A percentile compares a stretch with the other conserved stretches of the same genome.
These are phyloP conservation scores for Dromiciops gliroides DNA, from an alignment of 2,113 vertebrate genomes.

Conservation along the genomic window DNA sequence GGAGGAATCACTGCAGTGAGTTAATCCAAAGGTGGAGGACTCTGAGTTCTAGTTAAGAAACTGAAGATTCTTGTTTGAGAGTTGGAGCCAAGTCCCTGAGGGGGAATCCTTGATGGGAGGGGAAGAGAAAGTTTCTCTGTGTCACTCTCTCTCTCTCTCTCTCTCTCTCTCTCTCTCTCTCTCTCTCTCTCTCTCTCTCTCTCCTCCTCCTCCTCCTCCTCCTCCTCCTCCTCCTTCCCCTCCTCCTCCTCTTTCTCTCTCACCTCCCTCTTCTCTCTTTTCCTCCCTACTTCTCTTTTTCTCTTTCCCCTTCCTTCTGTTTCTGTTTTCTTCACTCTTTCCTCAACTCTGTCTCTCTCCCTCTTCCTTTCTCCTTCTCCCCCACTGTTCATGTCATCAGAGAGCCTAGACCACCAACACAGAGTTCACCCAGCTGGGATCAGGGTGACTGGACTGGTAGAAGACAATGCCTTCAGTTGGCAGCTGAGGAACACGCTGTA, in stretches of 20 bases:
- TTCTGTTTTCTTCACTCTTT: not conserved
- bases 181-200: too few relatives aligned
- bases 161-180: too few relatives aligned
- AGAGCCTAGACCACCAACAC: not conserved
- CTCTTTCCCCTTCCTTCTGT: not conserved
- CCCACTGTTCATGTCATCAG: not conserved
- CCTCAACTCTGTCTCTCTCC: not conserved
- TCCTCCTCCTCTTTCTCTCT: not conserved
- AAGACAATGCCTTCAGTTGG: not conserved
- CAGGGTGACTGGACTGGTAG: not conserved
- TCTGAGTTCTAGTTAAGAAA: not conserved
- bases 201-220: not conserved
- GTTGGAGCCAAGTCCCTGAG: not conserved
- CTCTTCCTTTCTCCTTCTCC: not conserved
- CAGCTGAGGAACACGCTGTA: not conserved
- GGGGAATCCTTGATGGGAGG: not conserved
- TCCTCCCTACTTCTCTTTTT: not conserved
- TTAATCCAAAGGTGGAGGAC: not conserved
- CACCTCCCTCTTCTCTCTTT: too few relatives aligned
- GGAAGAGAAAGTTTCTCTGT: not conserved
- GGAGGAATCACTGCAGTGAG: not conserved
- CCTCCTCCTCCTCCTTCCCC: not conserved
- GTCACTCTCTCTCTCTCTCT: too few relatives aligned
- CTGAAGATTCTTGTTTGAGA: not conserved
- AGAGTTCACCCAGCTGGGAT: not conserved